Evolutionary conservation across 2,797 vertebrate species (phyloP), one percentile per base, ranked within the genome.

Genomic region (Kryptopterus vitreolus): DNA sequence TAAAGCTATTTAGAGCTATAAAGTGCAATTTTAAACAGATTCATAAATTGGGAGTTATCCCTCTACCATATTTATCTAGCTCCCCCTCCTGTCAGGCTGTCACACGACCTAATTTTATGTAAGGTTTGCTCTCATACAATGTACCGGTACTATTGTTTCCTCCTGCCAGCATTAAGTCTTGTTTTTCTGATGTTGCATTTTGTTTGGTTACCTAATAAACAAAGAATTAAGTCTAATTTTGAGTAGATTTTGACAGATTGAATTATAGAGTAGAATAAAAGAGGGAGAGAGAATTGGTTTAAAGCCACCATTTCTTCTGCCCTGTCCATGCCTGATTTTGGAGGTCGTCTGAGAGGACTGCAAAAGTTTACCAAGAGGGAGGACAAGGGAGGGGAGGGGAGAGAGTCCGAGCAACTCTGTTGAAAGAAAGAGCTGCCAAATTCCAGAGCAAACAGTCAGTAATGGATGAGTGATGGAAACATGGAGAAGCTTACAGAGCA

Each of bases 381-480:
- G 70, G 66, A 72, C 33, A 63, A 29, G n/a, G 68, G 50, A 35
- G 62, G 61, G 63, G n/a, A 68, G 57, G 50, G 55, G 80, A 69
- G 48, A 52, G 66, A 71, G 33, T 29, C 38, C 33, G 24, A 65
- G 55, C 82, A 79, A 76, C 73, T 50, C n/a, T 70, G 61, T 59
- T 46, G 76, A 90, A 89, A 68, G 87, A 88, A 87, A 88, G 83
- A 89, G 86, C 87, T 80, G 85, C 63, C 80, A 76, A 72, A 72
- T 79, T 71, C 63, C 81, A 24, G 83, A 87, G 75, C 80, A 78
- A 77, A 86, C 82, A 73, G 78, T 85, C 31, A 86, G 86, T 86
- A 83, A 29, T 46, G 22, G 50, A n/a, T 76, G 70, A 76, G 38
- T 38, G 62, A 68, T 58, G 57, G 43, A 66, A 86, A 81, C 81